phyloP scores from a whole-genome alignment of 1,140 invertebrate genomes.

The Diorhabda carinulata region DNA sequence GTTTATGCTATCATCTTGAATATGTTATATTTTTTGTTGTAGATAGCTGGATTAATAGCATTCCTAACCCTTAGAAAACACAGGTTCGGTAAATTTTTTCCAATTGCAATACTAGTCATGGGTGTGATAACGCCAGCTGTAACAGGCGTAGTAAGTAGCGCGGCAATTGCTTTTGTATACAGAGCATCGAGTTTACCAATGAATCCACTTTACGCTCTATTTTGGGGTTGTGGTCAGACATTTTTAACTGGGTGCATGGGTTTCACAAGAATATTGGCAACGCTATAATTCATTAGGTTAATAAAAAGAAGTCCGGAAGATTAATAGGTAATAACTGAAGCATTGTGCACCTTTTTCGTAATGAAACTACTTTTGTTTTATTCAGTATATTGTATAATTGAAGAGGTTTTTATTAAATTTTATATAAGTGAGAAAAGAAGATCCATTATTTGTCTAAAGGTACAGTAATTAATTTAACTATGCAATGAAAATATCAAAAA shows the following conservation, averaged over 20 bases:
- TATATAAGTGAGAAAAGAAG: conserved; percentile 1
- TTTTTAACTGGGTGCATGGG: conserved; percentile 80
- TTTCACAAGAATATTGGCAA: conserved; percentile 88
- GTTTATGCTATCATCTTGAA: too few species aligned
- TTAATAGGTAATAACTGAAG: conserved; percentile 6
- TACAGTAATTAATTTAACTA: too few species aligned
- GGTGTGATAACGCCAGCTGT: conserved; percentile 80
- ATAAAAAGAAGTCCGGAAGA: conserved; percentile 12
- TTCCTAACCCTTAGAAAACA: conserved; percentile 88
- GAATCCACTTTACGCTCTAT: conserved; percentile 83
- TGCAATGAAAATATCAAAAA: too few species aligned
- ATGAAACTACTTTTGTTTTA: conserved; percentile 6
- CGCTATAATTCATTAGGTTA: conserved; percentile 60
- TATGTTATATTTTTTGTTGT: conserved; percentile 24
- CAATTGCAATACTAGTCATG: conserved; percentile 81
- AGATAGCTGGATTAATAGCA: conserved; percentile 81
- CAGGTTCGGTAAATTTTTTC: conserved; percentile 90
- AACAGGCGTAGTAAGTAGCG: conserved; percentile 85
- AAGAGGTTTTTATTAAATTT: conserved; percentile 21
- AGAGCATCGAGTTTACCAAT: conserved; percentile 81
- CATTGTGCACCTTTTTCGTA: conserved; percentile 13
- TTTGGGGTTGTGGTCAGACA: conserved; percentile 94
- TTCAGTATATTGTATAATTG: conserved; percentile 15
- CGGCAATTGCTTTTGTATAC: conserved; percentile 91
- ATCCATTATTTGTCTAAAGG: background rate